phyloP scores from a whole-genome alignment of 2,888 invertebrate species.

The Acanthacorydalis orientalis region DNA sequence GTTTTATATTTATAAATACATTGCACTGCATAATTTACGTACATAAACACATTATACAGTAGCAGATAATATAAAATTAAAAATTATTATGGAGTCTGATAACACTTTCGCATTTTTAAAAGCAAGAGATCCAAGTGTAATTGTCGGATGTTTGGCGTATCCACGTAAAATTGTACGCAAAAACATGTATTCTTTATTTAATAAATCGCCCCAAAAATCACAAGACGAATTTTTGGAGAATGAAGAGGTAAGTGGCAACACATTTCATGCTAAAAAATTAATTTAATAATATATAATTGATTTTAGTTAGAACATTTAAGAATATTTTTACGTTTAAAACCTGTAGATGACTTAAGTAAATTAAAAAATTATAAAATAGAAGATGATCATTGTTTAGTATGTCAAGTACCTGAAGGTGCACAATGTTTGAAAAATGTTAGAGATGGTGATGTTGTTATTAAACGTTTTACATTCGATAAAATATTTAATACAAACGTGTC shows the following conservation, averaged over 20 bases:
- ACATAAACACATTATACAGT: no score
- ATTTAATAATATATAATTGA: no score
- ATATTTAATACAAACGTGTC: constrained; percentile 16
- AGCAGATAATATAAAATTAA: no score
- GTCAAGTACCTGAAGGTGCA: constrained; percentile 13
- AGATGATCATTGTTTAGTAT: constrained; percentile 11
- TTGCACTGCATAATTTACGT: no score
- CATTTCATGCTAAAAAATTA: no score
- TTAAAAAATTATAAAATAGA: constrained; percentile 12
- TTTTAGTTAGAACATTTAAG: constrained; percentile 6
- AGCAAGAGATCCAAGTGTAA: constrained; percentile 11
- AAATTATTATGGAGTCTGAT: background rate
- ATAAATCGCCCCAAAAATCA: no score
- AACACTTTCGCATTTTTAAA: constrained; percentile 6
- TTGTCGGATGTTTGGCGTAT: constrained; percentile 6
- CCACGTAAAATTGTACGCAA: background rate
- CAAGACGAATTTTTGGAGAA: background rate
- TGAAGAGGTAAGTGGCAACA: background rate
- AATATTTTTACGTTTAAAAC: constrained; percentile 11
- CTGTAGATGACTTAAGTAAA: constrained; percentile 3
- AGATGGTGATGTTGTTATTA: constrained; percentile 11
- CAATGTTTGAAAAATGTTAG: constrained; percentile 11
- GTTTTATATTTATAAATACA: no score
- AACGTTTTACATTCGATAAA: constrained; percentile 17
- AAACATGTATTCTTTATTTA: background rate